These are phyloP conservation scores for Vulpes vulpes DNA, from an alignment of 2,113 vertebrate species.

Conservation along the genomic window DNA sequence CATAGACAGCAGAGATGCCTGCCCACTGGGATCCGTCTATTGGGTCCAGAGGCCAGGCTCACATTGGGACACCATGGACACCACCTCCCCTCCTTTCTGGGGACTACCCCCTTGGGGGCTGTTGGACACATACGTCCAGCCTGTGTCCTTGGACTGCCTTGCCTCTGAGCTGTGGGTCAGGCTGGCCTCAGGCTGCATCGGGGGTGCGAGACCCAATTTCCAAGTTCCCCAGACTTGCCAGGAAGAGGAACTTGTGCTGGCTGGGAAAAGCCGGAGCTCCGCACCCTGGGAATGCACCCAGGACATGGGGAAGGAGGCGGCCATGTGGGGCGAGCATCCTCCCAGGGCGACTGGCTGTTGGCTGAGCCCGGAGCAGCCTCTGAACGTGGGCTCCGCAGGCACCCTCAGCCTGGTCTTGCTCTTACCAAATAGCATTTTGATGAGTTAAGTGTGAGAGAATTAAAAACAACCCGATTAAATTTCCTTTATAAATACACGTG, in stretches of 20 bases:
- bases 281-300: fast-evolving
- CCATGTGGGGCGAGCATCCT: fast-evolving
- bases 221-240: background rate
- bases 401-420: background rate
- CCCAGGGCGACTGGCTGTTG: background rate
- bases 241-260: fast-evolving
- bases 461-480: conserved; percentile 76
- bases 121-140: fast-evolving
- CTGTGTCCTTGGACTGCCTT: fast-evolving
- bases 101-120: fast-evolving
- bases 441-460: conserved; percentile 82
- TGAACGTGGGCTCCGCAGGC: background rate
- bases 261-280: background rate
- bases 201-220: background rate
- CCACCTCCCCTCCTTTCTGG: background rate
- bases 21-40: fast-evolving
- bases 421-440: conserved; percentile 74
- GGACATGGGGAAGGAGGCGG: fast-evolving
- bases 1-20: fast-evolving
- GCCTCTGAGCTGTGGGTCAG: background rate
- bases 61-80: fast-evolving
- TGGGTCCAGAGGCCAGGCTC: background rate
- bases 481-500: conserved; percentile 65
- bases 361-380: fast-evolving
- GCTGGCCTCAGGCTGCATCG: background rate